Percentiles rank a stretch among this genome's conserved stretches.
phyloP scores from a whole-genome alignment of 2,113 vertebrate genomes.

The Ranitomeya variabilis region DNA sequence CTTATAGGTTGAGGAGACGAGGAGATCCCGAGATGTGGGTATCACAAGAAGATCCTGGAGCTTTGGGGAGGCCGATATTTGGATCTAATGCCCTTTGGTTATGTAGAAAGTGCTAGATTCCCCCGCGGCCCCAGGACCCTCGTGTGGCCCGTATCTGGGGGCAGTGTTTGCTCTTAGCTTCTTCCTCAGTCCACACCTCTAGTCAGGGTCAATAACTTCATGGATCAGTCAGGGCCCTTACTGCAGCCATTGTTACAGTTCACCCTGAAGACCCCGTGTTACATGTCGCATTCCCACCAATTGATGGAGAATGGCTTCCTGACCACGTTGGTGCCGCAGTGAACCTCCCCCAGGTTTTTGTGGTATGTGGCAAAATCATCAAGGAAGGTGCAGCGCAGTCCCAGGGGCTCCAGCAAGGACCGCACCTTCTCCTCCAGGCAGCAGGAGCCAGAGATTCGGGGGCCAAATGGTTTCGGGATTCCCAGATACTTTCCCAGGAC shows the following conservation, averaged over 20 bases:
- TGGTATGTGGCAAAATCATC: constrained; percentile 83
- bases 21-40: no score
- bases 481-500: constrained; percentile 83
- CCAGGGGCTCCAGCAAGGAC: constrained; percentile 78
- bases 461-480: constrained; percentile 90
- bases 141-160: no score
- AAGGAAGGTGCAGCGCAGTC: constrained; percentile 82
- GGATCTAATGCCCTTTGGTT: no score
- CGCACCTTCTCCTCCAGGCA: constrained; percentile 78
- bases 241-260: not conserved
- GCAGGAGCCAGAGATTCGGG: constrained; percentile 74
- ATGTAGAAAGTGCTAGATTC: no score
- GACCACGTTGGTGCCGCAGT: constrained; percentile 87
- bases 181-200: no score
- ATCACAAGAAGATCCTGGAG: no score
- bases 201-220: no score
- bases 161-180: no score
- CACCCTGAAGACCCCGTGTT: not conserved
- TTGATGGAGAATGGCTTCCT: constrained; percentile 77
- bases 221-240: not conserved
- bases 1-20: no score
- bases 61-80: no score
- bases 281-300: constrained; percentile 85
- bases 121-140: no score
- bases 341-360: constrained; percentile 75